Conservation (phyloP, 2,797 vertebrate species). For the Furcifer pardalis region DNA sequence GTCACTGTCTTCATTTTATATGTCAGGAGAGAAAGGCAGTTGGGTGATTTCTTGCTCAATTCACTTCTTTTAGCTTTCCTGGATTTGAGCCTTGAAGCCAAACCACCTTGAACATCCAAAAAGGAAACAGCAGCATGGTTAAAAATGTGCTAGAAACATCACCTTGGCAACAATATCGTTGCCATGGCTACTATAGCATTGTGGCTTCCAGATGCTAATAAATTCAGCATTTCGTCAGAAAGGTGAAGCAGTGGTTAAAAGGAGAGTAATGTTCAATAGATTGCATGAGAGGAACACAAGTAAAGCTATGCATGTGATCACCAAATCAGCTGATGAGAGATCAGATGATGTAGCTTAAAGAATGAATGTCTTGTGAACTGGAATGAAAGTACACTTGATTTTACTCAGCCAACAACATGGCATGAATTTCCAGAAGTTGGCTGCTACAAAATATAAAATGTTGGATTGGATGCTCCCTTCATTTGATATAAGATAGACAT, state of each 20-base stretch:
- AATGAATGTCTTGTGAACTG: not conserved
- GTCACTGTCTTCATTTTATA: not conserved
- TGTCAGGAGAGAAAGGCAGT: not conserved
- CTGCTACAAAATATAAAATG: not conserved
- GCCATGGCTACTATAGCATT: not conserved
- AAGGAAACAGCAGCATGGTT: not conserved
- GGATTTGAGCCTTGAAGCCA: not conserved
- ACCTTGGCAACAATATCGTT: not conserved
- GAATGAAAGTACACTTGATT: not conserved
- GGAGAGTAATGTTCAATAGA: not conserved
- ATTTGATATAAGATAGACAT: not conserved
- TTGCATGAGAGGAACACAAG: not conserved
- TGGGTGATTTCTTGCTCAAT: no score
- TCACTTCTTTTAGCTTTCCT: not conserved
- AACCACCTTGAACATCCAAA: not conserved
- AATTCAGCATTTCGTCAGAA: not conserved
- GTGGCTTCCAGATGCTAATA: not conserved
- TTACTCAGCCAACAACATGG: not conserved
- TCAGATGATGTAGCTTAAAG: not conserved
- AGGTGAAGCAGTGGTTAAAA: not conserved
- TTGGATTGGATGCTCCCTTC: not conserved
- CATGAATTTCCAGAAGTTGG: not conserved
- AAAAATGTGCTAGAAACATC: not conserved
- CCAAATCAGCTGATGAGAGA: not conserved
- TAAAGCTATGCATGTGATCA: not conserved